Evolutionary conservation across 2,888 invertebrate genomes (phyloP).

Genomic region (Amblyjoppa proteus): DNA sequence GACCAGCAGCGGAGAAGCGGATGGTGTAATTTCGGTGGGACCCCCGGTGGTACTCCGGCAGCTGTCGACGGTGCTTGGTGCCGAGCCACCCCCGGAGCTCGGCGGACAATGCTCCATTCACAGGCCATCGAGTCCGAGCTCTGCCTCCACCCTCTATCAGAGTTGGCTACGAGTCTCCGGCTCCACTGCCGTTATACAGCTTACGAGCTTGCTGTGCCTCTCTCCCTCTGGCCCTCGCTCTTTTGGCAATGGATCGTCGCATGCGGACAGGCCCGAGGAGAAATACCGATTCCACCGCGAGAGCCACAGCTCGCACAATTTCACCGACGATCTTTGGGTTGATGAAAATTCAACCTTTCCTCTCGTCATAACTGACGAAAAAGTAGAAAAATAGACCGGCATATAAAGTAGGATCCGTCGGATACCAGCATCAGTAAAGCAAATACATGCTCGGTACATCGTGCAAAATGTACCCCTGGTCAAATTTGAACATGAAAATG

Average conservation of each 20-base stretch:
- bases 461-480: background rate
- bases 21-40: conserved; percentile 74
- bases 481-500: conserved; percentile 1
- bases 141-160: conserved; percentile 34
- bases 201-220: conserved; percentile 35
- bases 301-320: background rate
- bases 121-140: conserved; percentile 70
- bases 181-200: conserved; percentile 9
- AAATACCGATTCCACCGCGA: conserved; percentile 10
- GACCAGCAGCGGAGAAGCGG: conserved; percentile 64
- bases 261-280: background rate
- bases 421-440: background rate
- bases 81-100: conserved; percentile 73
- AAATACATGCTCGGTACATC: background rate
- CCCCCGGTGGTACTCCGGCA: conserved; percentile 72
- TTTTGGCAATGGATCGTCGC: conserved; percentile 45
- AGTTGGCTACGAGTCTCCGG: conserved; percentile 39
- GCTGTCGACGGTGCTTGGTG: conserved; percentile 76
- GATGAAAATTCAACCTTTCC: background rate
- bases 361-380: background rate
- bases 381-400: background rate
- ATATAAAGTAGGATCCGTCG: background rate
- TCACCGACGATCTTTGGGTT: background rate
- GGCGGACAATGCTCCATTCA: conserved; percentile 77
- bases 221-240: conserved; percentile 33